A percentile compares a stretch with the other conserved stretches of the same genome.
Conservation (phyloP, 2,888 invertebrate genomes). For the Dryobotodes eremita region DNA sequence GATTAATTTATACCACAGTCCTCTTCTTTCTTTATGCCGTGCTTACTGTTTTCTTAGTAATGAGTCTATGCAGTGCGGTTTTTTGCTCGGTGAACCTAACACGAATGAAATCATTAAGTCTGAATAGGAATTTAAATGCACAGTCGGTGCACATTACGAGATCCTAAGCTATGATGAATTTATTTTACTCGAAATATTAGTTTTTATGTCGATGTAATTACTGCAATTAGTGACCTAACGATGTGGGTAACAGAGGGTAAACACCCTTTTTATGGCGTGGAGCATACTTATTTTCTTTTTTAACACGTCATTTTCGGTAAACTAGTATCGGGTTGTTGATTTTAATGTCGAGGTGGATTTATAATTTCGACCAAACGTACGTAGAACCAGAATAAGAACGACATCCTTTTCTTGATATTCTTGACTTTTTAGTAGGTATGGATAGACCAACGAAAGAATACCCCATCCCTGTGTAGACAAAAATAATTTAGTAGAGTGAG, state of each 20-base stretch:
- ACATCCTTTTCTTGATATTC: background rate
- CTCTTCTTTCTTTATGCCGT: constrained; percentile 46
- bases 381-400: background rate
- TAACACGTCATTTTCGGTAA: background rate
- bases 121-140: constrained; percentile 39
- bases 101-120: constrained; percentile 42
- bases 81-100: constrained; percentile 45
- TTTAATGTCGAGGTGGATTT: background rate
- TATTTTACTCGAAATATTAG: background rate
- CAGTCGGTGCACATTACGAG: constrained; percentile 32
- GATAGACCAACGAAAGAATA: background rate
- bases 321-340: background rate
- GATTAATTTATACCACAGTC: constrained; percentile 46
- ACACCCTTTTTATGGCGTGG: background rate
- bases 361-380: background rate
- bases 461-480: background rate
- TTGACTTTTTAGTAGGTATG: background rate
- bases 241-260: background rate
- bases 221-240: constrained; percentile 25
- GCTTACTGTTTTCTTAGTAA: constrained; percentile 56
- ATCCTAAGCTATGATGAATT: constrained; percentile 21
- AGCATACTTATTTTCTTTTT: background rate
- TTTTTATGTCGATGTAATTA: constrained; percentile 13
- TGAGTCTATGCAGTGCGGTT: constrained; percentile 52
- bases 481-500: background rate